Conservation (phyloP, 2,113 vertebrate species). For the Psephotus haematonotus region DNA sequence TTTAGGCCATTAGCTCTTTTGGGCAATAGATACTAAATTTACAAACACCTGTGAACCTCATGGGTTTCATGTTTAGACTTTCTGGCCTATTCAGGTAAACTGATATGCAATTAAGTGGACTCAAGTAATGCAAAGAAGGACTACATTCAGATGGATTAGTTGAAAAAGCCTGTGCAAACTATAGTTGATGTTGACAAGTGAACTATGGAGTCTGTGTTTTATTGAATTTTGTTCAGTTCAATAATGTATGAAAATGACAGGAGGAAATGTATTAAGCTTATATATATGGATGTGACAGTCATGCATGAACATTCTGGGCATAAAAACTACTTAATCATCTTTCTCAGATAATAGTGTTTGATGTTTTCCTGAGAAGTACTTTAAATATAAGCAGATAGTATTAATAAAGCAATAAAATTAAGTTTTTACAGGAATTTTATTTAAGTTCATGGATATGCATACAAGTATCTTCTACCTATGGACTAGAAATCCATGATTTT, state of each 20-base stretch:
- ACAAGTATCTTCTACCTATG: background rate
- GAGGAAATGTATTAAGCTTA: slow-evolving; percentile 41
- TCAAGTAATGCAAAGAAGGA: background rate
- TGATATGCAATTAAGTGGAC: background rate
- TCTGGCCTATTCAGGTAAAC: background rate
- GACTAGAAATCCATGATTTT: background rate
- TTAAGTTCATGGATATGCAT: slow-evolving; percentile 28
- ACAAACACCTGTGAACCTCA: background rate
- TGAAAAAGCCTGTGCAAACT: slow-evolving; percentile 8
- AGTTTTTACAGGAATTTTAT: background rate
- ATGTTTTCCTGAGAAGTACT: slow-evolving; percentile 32
- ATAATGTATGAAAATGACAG: slow-evolving; percentile 55
- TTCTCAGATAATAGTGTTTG: slow-evolving; percentile 12
- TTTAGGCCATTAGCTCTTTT: background rate
- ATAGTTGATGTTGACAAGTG: slow-evolving; percentile 35
- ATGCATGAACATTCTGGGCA: slow-evolving; percentile 24
- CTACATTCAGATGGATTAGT: background rate
- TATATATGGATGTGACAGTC: slow-evolving; percentile 44
- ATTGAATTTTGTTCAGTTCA: slow-evolving; percentile 55
- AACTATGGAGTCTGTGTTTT: slow-evolving; percentile 22
- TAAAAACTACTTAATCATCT: slow-evolving; percentile 46
- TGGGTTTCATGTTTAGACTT: background rate
- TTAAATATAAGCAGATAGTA: slow-evolving; percentile 4
- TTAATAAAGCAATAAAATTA: background rate
- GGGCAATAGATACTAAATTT: background rate